Evolutionary conservation across 2,888 invertebrate genomes (phyloP), one percentile per base, ranked within the genome.

Genomic region (Stenurella melanura): DNA sequence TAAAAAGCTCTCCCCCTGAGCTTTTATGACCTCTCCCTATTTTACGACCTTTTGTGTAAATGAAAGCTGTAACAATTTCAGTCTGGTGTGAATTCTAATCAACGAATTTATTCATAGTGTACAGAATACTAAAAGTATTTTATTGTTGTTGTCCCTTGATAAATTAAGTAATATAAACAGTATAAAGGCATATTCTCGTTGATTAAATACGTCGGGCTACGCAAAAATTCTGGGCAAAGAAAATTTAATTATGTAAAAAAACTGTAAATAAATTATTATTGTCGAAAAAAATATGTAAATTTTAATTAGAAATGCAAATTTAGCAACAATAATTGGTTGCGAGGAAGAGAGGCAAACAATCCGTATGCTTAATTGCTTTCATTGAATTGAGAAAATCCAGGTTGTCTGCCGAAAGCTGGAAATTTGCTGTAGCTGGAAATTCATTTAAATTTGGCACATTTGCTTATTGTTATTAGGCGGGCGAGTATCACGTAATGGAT

Each of bases 31-130:
- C 12, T 42, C 15, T 26, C 15, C 15, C 15, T 7, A 38, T 38
- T 38, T 38, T 38, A 38, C 38, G 38, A 11, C 38, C 11, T 7
- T 38, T 38, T 61, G 15, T 7, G 30, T 30, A 61, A 61, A 61
- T 15, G 30, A 61, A 30, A n/a, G 11, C 9, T 15, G 30, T 61
- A 61, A 30, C 21, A 30, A 30, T 61, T 61, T 61, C 61, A 61
- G 30, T 61, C 30, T 17, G 30, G n/a, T 60, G 19, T 60, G 60
- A 26, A 26, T 61, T 61, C 30, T 61, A 30, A 12, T 30, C 30
- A 7, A 61, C 30, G n/a, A 60, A 60, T 6, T 12, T 15, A 21
- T 19, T 19, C 21, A 26, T 26, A 6, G 30, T 10, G n/a, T 1
- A 30, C 26, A n/a, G 17, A n/a, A 61, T 61, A 30, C 30, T 11